Base-by-base conservation (phyloP, 2,797 vertebrate genomes). In the Schizopygopsis malacanthus region DNA sequence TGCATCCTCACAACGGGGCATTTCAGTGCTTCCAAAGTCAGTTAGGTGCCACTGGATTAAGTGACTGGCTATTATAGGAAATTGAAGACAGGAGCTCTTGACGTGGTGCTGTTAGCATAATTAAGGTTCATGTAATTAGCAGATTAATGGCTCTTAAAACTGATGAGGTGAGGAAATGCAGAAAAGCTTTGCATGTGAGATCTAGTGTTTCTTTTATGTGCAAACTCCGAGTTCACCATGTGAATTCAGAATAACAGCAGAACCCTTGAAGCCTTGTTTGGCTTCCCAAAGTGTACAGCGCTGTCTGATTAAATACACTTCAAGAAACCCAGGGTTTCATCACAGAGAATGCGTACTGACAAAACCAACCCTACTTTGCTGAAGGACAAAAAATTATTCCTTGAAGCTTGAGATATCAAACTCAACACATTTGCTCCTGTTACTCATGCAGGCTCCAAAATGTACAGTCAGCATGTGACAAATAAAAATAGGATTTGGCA, bases 61-160 rank as follows among this genome's bases (percentile, higher is more conserved):
- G 83, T 92, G 89, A 92, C 87, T 37, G 82, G 88, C 89, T 89
- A 90, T 93, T 90, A 92, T 20, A 70, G 56, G 88, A 87, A 90
- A 89, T 73, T 71, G 50, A 87, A 89, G 88, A 84, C 81, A 83
- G 88, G 56, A 88, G 86, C 90, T 87, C 84, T 92, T 91, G 83
- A 91, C 75, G 80, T 25, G 3, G 91, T 85, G 88, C 90, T 90
- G 90, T 91, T 92, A 89, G 84, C 52, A 84, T 71, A 90, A 89
- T 89, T 88, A 86, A 84, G 83, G 39, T 83, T 25, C 76, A 84
- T 52, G 92, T 92, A 91, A 92, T 92, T 87, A 91, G 88, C 80
- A 69, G 80, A 84, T 89, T 87, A 91, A 87, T 90, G 88, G 86
- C 82, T 90, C 85, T 91, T 87, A 90, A 88, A 91, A 89, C 70